Evolutionary conservation across 1,140 invertebrate genomes (phyloP).

Genomic region (Chlorops oryzae): DNA sequence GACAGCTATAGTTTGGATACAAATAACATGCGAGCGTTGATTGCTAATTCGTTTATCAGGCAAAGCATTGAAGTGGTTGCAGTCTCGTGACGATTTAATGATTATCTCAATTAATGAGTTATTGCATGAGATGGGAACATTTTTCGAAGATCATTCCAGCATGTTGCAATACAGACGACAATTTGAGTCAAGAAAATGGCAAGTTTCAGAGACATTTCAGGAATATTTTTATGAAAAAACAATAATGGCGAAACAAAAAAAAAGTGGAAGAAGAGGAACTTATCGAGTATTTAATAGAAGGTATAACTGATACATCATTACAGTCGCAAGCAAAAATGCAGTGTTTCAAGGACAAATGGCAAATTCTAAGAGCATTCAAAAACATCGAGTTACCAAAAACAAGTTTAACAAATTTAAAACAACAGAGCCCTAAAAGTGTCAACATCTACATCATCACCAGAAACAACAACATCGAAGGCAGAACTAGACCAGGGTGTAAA

Average conservation of each 20-base stretch:
- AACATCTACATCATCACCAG: too few relatives aligned
- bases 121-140: background rate
- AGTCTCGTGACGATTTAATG: slow-evolving; percentile 1
- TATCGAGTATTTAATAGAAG: slow-evolving; percentile 1
- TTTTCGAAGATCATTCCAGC: slow-evolving; percentile 2
- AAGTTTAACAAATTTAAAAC: too few relatives aligned
- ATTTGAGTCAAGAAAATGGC: background rate
- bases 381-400: background rate
- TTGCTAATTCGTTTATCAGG: background rate
- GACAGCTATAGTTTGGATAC: background rate
- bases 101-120: background rate
- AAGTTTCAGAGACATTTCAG: background rate
- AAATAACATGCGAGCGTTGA: background rate
- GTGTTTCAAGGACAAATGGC: too few relatives aligned
- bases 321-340: too few relatives aligned
- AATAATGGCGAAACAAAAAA: slow-evolving; percentile 1
- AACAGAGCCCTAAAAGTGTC: too few relatives aligned
- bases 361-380: too few relatives aligned
- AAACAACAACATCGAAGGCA: too few relatives aligned
- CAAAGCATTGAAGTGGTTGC: slow-evolving; percentile 1
- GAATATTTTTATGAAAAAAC: slow-evolving; percentile 1
- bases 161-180: background rate
- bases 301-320: too few relatives aligned
- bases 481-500: too few relatives aligned
- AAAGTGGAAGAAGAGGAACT: background rate